Base-by-base conservation (phyloP, 2,113 vertebrate species). In the Sterrhoptilus dennistouni region DNA sequence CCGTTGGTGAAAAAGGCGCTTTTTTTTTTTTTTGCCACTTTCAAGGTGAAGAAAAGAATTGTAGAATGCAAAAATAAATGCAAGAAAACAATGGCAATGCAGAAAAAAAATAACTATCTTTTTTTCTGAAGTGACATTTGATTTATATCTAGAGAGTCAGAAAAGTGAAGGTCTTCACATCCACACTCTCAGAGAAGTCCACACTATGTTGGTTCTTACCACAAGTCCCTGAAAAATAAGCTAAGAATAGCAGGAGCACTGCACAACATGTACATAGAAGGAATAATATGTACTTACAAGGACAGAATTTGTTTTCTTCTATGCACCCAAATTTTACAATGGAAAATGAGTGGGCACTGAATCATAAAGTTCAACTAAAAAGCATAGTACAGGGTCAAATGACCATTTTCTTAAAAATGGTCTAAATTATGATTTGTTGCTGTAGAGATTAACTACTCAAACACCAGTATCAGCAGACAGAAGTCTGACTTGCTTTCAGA, bases 1-100 rank as follows among this genome's bases (percentile, higher is more conserved):
- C 33, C 1, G 27, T 23, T n/a, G 5, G 4, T 64, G 38, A 28
- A 66, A 79, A 63, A 71, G 6, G 0, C 0, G 10, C 57, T 42
- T 52, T 36, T n/a, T 53, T 66, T 52, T 56, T 28, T 9, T 40
- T 35, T 74, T 36, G 6, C 7, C 6, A 9, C 21, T 74, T 16
- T 70, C 11, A 59, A 38, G 7, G 5, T 35, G 21, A 61, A 54
- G 14, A 40, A 81, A 86, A 90, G 60, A 35, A 7, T 0, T 12
- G 22, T 28, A 38, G 28, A 38, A 63, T 54, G 18, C 3, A 53
- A 50, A 5, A 78, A 50, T 79, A 75, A 18, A 47, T 1, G 0
- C 38, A 47, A 29, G 8, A 64, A 87, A 83, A 42, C 22, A 72
- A 59, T 52, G 6, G 0, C 0, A 71, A 63, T 28, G 4, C 21